Conservation (phyloP, 1,140 invertebrate species). For the Vanessa tameamea region DNA sequence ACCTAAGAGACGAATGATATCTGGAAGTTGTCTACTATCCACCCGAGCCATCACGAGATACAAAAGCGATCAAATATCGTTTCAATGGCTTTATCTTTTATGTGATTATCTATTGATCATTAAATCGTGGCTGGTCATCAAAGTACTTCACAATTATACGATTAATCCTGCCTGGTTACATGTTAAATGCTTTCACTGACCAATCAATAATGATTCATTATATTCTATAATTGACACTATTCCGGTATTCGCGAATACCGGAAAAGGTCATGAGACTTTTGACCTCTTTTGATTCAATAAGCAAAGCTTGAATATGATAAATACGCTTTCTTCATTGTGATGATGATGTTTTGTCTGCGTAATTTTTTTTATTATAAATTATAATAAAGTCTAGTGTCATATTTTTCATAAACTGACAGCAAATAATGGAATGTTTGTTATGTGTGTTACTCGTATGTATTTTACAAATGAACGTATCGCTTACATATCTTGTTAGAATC, state of each 20-base stretch:
- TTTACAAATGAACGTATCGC: slow-evolving; percentile 2
- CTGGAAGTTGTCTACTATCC: slow-evolving; percentile 7
- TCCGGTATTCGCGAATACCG: slow-evolving; percentile 50
- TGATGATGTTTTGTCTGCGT: not conserved
- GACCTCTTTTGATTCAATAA: slow-evolving; percentile 63
- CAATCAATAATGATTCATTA: slow-evolving; percentile 65
- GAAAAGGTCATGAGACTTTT: slow-evolving; percentile 50
- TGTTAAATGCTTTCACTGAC: slow-evolving; percentile 67
- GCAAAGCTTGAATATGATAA: slow-evolving; percentile 34
- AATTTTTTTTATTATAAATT: not conserved
- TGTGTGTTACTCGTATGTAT: not conserved
- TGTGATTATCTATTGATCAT: slow-evolving; percentile 23
- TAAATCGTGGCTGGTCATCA: slow-evolving; percentile 30
- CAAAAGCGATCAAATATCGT: slow-evolving; percentile 24
- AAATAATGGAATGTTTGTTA: not conserved
- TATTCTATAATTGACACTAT: slow-evolving; percentile 69
- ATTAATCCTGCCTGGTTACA: slow-evolving; percentile 61
- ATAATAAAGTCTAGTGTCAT: not conserved
- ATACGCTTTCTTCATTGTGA: slow-evolving; percentile 33
- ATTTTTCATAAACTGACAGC: not conserved
- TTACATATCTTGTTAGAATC: not conserved
- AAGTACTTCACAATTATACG: slow-evolving; percentile 26
- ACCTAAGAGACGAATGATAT: not conserved
- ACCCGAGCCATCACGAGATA: slow-evolving; percentile 18
- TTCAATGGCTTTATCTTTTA: slow-evolving; percentile 30